Base-by-base conservation (phyloP, 2,113 vertebrate genomes). In the Crotalus viridis region DNA sequence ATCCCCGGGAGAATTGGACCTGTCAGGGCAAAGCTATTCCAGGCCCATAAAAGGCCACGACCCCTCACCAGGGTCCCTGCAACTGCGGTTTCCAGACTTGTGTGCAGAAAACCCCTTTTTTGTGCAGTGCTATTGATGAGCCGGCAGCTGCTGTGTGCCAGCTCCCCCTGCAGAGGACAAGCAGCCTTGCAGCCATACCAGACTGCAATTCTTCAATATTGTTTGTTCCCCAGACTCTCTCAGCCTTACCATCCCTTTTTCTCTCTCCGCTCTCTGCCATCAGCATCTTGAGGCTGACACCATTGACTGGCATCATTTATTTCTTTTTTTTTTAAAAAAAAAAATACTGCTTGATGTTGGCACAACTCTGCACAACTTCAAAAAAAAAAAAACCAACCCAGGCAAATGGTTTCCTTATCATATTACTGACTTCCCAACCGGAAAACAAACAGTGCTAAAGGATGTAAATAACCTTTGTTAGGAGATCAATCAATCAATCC, bases 161-260 rank as follows among this genome's bases (percentile, higher is more conserved):
- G 94, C 94, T 96, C 93, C 93, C 94, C 95, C 96, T 95, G 93
- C 93, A 96, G 95, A 90, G 90, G 93, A 0, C 1, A 0, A 24
- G 87, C n/a, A 87, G 90, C 93, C 2, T n/a, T 12, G 89, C 92
- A 90, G 0, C 2, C 46, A n/a, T 0, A 8, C 2, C 2, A 55
- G 12, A 39, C 46, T 48, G 26, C 46, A 17, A 6, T n/a, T 10
- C 17, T 15, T 51, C 54, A 0, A 39, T 15, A 1, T 1, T 56
- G 22, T 86, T 43, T 19, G 13, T 9, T 3, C 48, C 4, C 2
- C 28, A 2, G 0, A 10, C 24, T 10, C n/a, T 46, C 43, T 48
- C 1, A 5, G 13, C 26, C 3, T 24, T 64, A 12, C 26, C 26
- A 64, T 22, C 4, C 88, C 0, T 33, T 59, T 39, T 33, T 3